A percentile compares a stretch with the other conserved stretches of the same genome.
These are phyloP conservation scores for Ammodytes marinus DNA, from an alignment of 2,113 vertebrate genomes.

Conservation along the genomic window DNA sequence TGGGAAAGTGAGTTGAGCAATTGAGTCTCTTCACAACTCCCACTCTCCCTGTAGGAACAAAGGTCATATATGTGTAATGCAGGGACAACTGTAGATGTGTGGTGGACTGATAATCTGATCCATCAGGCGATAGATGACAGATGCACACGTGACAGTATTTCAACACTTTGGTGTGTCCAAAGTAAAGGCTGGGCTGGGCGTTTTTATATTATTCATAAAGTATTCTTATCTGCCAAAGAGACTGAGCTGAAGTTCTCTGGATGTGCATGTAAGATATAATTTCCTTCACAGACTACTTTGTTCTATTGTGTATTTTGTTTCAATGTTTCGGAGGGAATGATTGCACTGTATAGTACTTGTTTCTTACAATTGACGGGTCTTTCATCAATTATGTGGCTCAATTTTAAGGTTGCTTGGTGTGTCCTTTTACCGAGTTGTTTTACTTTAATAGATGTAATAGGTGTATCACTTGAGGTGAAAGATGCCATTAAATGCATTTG, in stretches of 20 bases:
- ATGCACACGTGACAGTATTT: slow-evolving; percentile 10
- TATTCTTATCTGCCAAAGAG: not conserved
- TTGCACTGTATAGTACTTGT: slow-evolving; percentile 9
- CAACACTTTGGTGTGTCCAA: not conserved
- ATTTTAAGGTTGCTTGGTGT: slow-evolving; percentile 8
- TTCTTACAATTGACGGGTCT: not conserved
- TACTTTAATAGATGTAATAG: not conserved
- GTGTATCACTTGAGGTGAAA: not conserved
- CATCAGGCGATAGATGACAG: not conserved
- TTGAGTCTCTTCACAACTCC: slow-evolving; percentile 11
- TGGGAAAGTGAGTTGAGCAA: slow-evolving; percentile 2
- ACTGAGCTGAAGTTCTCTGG: slow-evolving; percentile 10
- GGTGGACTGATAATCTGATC: slow-evolving; percentile 17
- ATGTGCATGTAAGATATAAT: slow-evolving; percentile 4
- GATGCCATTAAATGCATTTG: not conserved
- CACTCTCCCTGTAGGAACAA: slow-evolving; percentile 27
- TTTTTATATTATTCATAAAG: no score
- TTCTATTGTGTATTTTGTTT: slow-evolving; percentile 29
- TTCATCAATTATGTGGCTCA: not conserved
- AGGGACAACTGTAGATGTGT: slow-evolving; percentile 7
- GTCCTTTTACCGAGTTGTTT: not conserved
- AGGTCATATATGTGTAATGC: slow-evolving; percentile 45
- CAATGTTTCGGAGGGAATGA: not conserved
- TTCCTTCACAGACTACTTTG: slow-evolving; percentile 9
- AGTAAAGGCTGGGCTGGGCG: no score